Percentiles rank a stretch among this genome's conserved stretches.
phyloP scores from a whole-genome alignment of 2,888 invertebrate genomes.

The Cantharis rustica region DNA sequence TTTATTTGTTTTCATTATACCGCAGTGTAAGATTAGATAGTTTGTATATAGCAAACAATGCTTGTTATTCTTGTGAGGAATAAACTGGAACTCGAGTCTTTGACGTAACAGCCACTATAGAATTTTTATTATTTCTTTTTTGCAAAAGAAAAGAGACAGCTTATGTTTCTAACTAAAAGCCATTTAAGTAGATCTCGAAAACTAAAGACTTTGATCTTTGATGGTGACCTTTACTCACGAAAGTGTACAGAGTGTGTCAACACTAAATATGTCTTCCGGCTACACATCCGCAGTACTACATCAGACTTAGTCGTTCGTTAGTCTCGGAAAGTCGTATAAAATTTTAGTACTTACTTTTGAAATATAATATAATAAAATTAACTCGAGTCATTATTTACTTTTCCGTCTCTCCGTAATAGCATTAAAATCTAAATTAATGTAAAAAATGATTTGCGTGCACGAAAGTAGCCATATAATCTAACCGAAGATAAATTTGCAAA shows the following conservation, averaged over 20 bases:
- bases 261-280: slow-evolving; percentile 21
- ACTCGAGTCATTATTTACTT: not conserved
- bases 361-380: not conserved
- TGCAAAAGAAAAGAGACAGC: slow-evolving; percentile 10
- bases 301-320: slow-evolving; percentile 11
- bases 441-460: not conserved
- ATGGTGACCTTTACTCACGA: slow-evolving; percentile 17
- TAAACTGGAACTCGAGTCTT: not conserved
- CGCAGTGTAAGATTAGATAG: not conserved
- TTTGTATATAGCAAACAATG: not conserved
- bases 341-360: not conserved
- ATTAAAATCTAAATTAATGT: not conserved
- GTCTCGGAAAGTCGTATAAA: slow-evolving; percentile 12
- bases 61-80: not conserved
- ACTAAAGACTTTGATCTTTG: slow-evolving; percentile 19
- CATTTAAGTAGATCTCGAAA: slow-evolving; percentile 10
- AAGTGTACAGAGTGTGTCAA: slow-evolving; percentile 18
- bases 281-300: slow-evolving; percentile 9
- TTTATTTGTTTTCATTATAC: not conserved
- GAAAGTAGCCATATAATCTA: not conserved
- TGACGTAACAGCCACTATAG: not conserved
- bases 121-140: not conserved
- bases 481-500: not conserved
- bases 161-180: slow-evolving; percentile 13
- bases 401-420: not conserved